Base-by-base conservation (phyloP, 2,888 invertebrate species). In the Nomada goodeniana region DNA sequence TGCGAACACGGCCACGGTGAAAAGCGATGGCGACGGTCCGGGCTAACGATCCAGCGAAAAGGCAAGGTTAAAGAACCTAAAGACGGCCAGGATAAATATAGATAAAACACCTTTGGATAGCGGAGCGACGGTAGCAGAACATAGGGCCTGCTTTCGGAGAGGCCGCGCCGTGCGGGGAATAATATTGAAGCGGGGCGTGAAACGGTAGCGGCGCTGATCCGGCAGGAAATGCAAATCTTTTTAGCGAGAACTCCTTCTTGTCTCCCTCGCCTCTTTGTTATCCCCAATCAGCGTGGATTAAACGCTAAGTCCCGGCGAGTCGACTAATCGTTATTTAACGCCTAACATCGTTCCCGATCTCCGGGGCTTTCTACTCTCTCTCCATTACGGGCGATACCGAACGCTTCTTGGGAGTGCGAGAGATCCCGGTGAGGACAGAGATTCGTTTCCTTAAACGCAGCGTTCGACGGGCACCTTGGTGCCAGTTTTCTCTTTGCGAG, bases 121-220 rank as follows among this genome's bases (percentile, higher is more conserved):
- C 13, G 60, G 13, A 61, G 50, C n/a, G 15, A 20, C 20, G 15
- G 7, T 26, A 11, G 47, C 1, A 29, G 11, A 3, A 18, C 42
- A 61, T 50, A 18, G 13, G 20, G 7, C 15, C 26, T 3, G 15
- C 44, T 52, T 36, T 36, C 18, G 11, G 42, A 29, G 20, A n/a
- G 18, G 13, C 47, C 15, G 20, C 13, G n/a, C 59, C 26, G n/a
- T 26, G 47, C 50, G 18, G 1, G 84, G 84, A 89, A 89, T 88
- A 89, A 90, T 87, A 89, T 89, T 89, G 87, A 87, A 89, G 88
- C 70, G 83, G 80, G 78, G 83, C 84, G 70, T 84, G 79, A 79
- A 80, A 80, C 36, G 65, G 75, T 36, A 50, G 15, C 55, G 61
- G 57, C 7, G 77, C 29, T 68, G 71, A 67, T 73, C 72, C 72